Evolutionary conservation across 2,113 vertebrate species (phyloP), one percentile per base, ranked within the genome.

Genomic region (Furnarius figulus): DNA sequence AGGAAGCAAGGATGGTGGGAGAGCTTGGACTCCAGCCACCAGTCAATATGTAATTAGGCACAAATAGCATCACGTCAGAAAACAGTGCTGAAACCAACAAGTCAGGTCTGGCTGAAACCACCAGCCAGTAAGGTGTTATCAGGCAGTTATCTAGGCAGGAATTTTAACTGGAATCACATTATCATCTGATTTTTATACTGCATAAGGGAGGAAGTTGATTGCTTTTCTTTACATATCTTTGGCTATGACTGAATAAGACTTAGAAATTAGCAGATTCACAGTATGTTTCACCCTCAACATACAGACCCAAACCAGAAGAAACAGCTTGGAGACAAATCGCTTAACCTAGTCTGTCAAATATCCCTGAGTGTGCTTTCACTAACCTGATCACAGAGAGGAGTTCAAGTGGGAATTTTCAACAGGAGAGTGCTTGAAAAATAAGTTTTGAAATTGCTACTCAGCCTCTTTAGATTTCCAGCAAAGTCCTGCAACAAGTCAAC

Each of bases 81-180:
- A 80, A 72, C 42, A 19, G 75, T 90, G 84, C 73, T 92, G 94
- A 81, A 95, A 95, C 21, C 47, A 96, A 86, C 95, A 96, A 95
- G 93, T 91, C 82, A 90, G 93, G 79, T 97, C 96, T 84, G 96
- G 95, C 89, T 93, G 91, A 93, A 95, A 95, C 42, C 56, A 71
- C 81, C 63, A 96, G 58, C 22, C 11, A 1, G 35, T 80, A n/a
- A 21, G 5, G 56, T 75, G 93, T 89, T 97, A 96, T 96, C 96
- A 93, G 65, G 61, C 63, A 77, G 37, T 84, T 92, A 95, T 96
- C 95, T 97, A 73, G 27, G 47, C 76, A 97, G 80, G 86, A 84
- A 78, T 97, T 91, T 92, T 93, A 91, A 47, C 93, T 75, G 89
- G 89, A 95, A 97, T 84, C 56, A 74, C 18, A 44, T 75, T 77